A percentile compares a stretch with the other conserved stretches of the same genome.
These are phyloP conservation scores for Semibalanus balanoides DNA, from an alignment of 1,140 invertebrate species.

Conservation along the genomic window DNA sequence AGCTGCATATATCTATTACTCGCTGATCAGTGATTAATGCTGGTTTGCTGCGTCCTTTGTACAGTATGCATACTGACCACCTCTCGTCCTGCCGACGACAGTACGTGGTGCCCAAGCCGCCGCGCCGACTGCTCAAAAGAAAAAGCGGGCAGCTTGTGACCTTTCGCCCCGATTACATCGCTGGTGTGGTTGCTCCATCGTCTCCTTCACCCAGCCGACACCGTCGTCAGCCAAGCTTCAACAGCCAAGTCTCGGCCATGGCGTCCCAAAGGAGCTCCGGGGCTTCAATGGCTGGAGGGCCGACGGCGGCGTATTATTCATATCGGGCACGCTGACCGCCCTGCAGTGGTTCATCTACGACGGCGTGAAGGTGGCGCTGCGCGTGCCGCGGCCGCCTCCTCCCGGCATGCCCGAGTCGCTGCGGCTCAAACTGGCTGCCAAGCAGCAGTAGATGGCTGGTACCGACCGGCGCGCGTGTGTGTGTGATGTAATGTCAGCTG, in stretches of 20 bases:
- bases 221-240: conserved; percentile 97
- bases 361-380: conserved; percentile 76
- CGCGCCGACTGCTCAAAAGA: conserved; percentile 81
- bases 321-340: conserved; percentile 98
- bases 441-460: conserved; percentile 26
- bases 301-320: conserved; percentile 93
- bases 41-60: too few relatives aligned
- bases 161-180: conserved; percentile 96
- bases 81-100: neutral
- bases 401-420: conserved; percentile 95
- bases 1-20: too few relatives aligned
- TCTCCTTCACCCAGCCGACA: conserved; percentile 98
- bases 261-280: conserved; percentile 53
- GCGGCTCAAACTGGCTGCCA: conserved; percentile 57
- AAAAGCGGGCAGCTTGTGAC: conserved; percentile 92
- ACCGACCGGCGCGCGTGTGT: too few relatives aligned
- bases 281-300: conserved; percentile 83
- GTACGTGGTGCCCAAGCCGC: conserved; percentile 84
- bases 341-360: conserved; percentile 99
- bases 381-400: conserved; percentile 92
- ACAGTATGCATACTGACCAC: too few relatives aligned
- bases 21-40: too few relatives aligned
- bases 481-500: too few relatives aligned
- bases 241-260: conserved; percentile 69
- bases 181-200: conserved; percentile 99